These are phyloP conservation scores for Agrochola circellaris DNA, from an alignment of 2,888 invertebrate species.

Conservation along the genomic window DNA sequence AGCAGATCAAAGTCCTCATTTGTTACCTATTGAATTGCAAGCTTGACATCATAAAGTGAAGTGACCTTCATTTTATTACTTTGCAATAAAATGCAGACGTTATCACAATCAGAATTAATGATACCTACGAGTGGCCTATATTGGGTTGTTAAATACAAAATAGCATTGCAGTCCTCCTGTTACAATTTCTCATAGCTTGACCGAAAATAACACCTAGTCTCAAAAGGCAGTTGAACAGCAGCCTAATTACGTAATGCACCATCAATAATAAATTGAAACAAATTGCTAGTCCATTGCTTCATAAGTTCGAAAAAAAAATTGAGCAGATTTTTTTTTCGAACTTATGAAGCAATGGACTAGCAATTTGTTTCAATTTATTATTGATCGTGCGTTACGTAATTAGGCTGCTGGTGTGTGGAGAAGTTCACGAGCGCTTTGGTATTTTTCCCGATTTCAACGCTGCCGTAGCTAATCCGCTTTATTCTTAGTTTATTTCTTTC, in stretches of 20 bases:
- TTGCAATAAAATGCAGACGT: slow-evolving; percentile 52
- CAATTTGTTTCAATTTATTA: too few relatives aligned
- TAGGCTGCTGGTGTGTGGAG: not conserved
- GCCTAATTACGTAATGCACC: too few relatives aligned
- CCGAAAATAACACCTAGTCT: not conserved
- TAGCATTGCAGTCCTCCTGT: not conserved
- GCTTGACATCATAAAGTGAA: slow-evolving; percentile 66
- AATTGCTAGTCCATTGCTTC: too few relatives aligned
- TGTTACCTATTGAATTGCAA: slow-evolving; percentile 56
- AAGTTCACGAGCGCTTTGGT: not conserved
- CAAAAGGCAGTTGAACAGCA: not conserved
- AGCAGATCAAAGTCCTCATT: slow-evolving; percentile 64
- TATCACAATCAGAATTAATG: slow-evolving; percentile 21
- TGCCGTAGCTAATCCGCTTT: not conserved
- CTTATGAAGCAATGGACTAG: too few relatives aligned
- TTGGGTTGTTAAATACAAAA: slow-evolving; percentile 1
- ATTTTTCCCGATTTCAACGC: not conserved
- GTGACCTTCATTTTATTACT: slow-evolving; percentile 66
- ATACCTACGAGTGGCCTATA: not conserved
- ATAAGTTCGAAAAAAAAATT: too few relatives aligned
- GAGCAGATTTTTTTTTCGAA: too few relatives aligned
- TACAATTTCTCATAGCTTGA: not conserved
- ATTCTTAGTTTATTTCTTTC: not conserved
- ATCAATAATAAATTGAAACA: too few relatives aligned
- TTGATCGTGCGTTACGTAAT: too few relatives aligned